Evolutionary conservation across 2,113 vertebrate species (phyloP), one percentile per base, ranked within the genome.

Genomic region (Edolisoma coerulescens): DNA sequence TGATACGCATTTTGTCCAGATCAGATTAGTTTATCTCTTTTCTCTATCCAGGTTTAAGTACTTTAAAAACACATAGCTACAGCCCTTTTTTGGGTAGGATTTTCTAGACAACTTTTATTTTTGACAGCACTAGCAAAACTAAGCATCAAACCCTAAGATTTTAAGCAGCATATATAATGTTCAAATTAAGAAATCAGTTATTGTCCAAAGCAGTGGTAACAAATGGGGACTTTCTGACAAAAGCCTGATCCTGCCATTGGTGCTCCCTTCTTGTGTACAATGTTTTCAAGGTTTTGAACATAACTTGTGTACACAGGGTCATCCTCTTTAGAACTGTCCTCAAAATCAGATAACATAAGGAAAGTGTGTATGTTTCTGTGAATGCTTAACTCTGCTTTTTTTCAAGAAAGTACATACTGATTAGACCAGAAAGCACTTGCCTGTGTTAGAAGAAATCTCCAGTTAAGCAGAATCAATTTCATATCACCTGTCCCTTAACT

Each of bases 1-100:
- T 78, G 87, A 50, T 81, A 47, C 0, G 1, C 13, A 14, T 74
- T 90, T 84, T 61, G 71, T 86, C 54, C 90, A 96, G 75, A 87
- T 74, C 85, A 70, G 63, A 96, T 87, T 77, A 68, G 42, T 52
- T 94, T 74, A 85, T 85, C 82, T 87, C n/a, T 87, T 82, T 81
- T 57, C n/a, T 73, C 54, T 44, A 28, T 77, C 27, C 47, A 57
- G n/a, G 28, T 47, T 39, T 26, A 80, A 89, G 50, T 24, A 47
- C 30, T 87, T 81, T 16, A 73, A 79, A 91, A 89, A 73, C 19
- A 67, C 33, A 73, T 14, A 84, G 39, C 54, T 57, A 57, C 33
- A 54, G 52, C 10, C 17, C 20, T 42, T 77, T 57, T 79, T 87
- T n/a, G 41, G 17, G n/a, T 78, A 84, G 44, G 19, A 84, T 82